These are phyloP conservation scores for Lasioglossum zephyrum DNA, from an alignment of 2,888 invertebrate genomes.

Conservation along the genomic window DNA sequence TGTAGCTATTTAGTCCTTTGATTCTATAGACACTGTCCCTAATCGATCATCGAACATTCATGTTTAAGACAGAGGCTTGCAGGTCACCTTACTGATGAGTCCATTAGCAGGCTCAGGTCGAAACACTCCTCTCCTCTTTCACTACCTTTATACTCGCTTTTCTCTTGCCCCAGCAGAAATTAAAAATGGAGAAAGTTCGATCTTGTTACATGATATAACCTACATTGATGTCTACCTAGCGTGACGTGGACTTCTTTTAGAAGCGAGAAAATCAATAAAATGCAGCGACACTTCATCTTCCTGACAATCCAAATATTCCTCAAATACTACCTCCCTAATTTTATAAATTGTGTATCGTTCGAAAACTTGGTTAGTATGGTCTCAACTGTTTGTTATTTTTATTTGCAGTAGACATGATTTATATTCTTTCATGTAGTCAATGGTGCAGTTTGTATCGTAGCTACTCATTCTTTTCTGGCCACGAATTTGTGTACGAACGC, in stretches of 20 bases:
- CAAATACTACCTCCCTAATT: neutral
- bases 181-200: neutral
- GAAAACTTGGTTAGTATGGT: neutral
- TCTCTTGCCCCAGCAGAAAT: neutral
- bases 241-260: neutral
- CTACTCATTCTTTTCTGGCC: neutral
- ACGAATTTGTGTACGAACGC: neutral
- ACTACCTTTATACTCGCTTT: neutral
- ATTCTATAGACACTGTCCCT: neutral
- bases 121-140: conserved; percentile 1
- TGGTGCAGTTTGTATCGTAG: neutral
- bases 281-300: neutral
- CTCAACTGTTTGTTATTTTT: neutral
- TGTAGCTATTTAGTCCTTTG: neutral
- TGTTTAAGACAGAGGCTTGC: neutral
- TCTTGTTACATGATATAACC: neutral
- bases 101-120: neutral
- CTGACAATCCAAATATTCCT: neutral
- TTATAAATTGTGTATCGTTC: neutral
- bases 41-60: conserved; percentile 17
- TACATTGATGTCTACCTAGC: neutral
- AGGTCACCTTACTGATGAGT: neutral
- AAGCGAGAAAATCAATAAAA: neutral
- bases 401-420: neutral
- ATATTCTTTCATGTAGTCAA: neutral